Evolutionary conservation across 2,888 invertebrate genomes (phyloP), one percentile per base, ranked within the genome.

Genomic region (Leptinotarsa peninsularis): DNA sequence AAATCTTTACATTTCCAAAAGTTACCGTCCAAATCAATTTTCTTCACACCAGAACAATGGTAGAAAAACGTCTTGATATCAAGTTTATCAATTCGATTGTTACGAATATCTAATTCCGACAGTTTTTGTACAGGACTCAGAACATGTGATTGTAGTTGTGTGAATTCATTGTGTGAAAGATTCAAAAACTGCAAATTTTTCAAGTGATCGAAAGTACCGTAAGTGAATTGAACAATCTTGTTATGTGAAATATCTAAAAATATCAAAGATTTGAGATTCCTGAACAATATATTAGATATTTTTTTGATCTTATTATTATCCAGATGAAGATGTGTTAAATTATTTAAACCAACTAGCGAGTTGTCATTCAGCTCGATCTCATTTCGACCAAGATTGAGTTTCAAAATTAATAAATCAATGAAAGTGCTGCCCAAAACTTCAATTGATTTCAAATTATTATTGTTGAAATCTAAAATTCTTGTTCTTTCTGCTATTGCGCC

Each of bases 231-330:
- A 13, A 13, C 5, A 52, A 72, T 49, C 1, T 72, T 14, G 63
- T 72, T 72, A 66, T 72, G 49, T 5, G 72, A 72, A 33, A 72
- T 50, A 27, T 72, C 72, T 52, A 72, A 54, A 23, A 54, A 66
- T 13, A 66, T 49, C 43, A 72, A 54, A 63, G 72, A 72, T 4
- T 52, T 33, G 10, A 72, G 63, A 52, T 66, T 52, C 50, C 49
- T 66, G 10, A 72, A 72, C 15, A 56, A 52, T 3, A 14, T 60
- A 27, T 49, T 50, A 15, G 52, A 15, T 3, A 72, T n/a, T 23
- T 33, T 33, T 13, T 18, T 4, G n/a, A 66, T 18, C 4, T 50
- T 58, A 15, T 71, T 71, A 49, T 71, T 15, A 43, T 71, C 50
- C 15, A 71, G 49, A 27, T 71, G 27, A 10, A 71, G 63, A 63